Evolutionary conservation across 1,140 invertebrate genomes (phyloP).

Genomic region (Diachasma alloeum): DNA sequence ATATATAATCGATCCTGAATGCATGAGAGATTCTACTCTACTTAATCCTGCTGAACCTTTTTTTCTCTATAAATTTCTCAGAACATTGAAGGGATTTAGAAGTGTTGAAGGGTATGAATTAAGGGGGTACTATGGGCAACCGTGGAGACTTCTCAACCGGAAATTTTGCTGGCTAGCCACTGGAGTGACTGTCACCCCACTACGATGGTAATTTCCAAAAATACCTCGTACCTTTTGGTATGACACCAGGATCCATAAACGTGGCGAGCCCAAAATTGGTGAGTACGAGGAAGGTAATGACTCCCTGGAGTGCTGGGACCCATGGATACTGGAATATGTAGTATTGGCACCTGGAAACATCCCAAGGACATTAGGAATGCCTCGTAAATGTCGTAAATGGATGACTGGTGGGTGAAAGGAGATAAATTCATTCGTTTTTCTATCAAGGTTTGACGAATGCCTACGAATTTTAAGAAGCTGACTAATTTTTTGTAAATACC

Average conservation of each 20-base stretch:
- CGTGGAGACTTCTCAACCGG: background rate
- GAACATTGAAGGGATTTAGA: too few relatives aligned
- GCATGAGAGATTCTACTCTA: too few relatives aligned
- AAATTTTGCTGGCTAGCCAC: background rate
- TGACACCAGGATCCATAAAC: conserved; percentile 99
- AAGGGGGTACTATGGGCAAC: background rate
- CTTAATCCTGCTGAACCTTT: too few relatives aligned
- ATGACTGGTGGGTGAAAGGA: too few relatives aligned
- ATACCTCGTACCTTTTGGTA: conserved; percentile 87
- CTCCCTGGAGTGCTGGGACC: conserved; percentile 91
- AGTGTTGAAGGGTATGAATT: background rate
- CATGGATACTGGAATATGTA: conserved; percentile 83
- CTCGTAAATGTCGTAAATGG: too few relatives aligned
- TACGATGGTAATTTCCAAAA: background rate
- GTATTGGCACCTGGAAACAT: conserved; percentile 79
- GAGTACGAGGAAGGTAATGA: conserved; percentile 96
- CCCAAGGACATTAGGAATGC: conserved; percentile 50
- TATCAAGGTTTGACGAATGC: too few relatives aligned
- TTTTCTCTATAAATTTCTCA: too few relatives aligned
- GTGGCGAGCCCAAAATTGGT: conserved; percentile 98
- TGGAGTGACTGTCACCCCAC: background rate
- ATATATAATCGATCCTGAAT: too few relatives aligned
- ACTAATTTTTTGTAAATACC: too few relatives aligned
- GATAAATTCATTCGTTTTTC: too few relatives aligned
- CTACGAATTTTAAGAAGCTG: too few relatives aligned